Evolutionary conservation across 2,888 invertebrate genomes (phyloP).

Genomic region (Agriopis leucophaearia): DNA sequence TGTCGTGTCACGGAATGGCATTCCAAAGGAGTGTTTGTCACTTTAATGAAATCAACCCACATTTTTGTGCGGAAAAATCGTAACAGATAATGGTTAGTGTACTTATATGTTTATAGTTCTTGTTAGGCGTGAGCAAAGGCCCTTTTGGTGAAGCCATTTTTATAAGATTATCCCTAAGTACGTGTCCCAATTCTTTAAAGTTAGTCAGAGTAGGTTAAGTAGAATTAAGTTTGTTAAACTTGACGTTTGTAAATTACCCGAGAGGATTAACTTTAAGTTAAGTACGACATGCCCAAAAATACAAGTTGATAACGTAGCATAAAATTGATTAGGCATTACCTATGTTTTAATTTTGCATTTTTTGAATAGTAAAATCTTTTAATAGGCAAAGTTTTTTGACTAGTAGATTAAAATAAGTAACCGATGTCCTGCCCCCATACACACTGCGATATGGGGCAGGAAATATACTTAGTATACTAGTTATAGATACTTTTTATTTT

Average conservation of each 20-base stretch:
- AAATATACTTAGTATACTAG: too few relatives aligned
- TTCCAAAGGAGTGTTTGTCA: conserved; percentile 59
- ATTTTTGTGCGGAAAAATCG: conserved; percentile 52
- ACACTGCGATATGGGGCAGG: too few relatives aligned
- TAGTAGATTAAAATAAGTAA: too few relatives aligned
- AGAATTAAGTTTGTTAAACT: background rate
- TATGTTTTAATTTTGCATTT: too few relatives aligned
- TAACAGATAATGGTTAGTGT: background rate
- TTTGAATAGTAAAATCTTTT: too few relatives aligned
- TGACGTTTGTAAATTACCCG: background rate
- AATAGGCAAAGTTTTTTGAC: too few relatives aligned
- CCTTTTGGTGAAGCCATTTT: conserved; percentile 11
- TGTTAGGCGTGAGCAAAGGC: background rate
- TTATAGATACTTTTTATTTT: too few relatives aligned
- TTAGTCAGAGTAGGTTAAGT: background rate
- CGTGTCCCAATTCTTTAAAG: conserved; percentile 11
- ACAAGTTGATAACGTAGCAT: too few relatives aligned
- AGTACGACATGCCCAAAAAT: too few relatives aligned
- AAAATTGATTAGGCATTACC: too few relatives aligned
- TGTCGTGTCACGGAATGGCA: conserved; percentile 55
- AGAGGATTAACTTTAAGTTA: too few relatives aligned
- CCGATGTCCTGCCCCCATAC: too few relatives aligned
- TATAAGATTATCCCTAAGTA: conserved; percentile 1
- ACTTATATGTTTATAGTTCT: conserved; percentile 1
- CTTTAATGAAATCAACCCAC: conserved; percentile 56